Conservation (phyloP, 2,888 invertebrate species). For the Netelia inedita region DNA sequence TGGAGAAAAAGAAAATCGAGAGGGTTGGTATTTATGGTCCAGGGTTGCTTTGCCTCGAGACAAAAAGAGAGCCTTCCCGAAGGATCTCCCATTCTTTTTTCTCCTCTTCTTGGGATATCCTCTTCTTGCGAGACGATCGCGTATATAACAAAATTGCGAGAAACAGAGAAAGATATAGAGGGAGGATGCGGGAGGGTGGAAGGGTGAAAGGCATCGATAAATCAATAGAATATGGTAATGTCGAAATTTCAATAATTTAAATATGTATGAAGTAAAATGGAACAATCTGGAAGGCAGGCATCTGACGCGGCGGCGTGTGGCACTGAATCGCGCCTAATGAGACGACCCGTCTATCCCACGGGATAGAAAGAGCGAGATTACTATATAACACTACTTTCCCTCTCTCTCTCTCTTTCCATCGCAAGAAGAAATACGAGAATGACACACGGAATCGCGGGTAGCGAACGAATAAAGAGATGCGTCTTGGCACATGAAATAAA, state of each 20-base stretch:
- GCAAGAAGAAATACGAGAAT: conserved; percentile 31
- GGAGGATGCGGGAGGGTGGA: conserved; percentile 31
- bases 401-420: neutral
- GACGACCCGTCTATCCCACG: conserved; percentile 79
- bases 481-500: conserved; percentile 70
- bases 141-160: conserved; percentile 56
- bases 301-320: conserved; percentile 78
- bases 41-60: conserved; percentile 13
- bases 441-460: conserved; percentile 36
- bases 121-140: conserved; percentile 52
- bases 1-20: conserved; percentile 6
- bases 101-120: conserved; percentile 51
- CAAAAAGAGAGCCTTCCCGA: conserved; percentile 2
- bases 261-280: conserved; percentile 85
- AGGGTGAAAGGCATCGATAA: conserved; percentile 81
- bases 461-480: conserved; percentile 53
- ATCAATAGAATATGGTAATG: conserved; percentile 85
- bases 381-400: conserved; percentile 47
- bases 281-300: conserved; percentile 82
- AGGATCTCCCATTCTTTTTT: conserved; percentile 49
- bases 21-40: conserved; percentile 20
- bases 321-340: conserved; percentile 84
- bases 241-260: conserved; percentile 84
- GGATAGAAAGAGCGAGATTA: conserved; percentile 63
- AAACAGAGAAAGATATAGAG: conserved; percentile 64